Evolutionary conservation across 2,113 vertebrate species (phyloP).

Genomic region (Prolemur simus): DNA sequence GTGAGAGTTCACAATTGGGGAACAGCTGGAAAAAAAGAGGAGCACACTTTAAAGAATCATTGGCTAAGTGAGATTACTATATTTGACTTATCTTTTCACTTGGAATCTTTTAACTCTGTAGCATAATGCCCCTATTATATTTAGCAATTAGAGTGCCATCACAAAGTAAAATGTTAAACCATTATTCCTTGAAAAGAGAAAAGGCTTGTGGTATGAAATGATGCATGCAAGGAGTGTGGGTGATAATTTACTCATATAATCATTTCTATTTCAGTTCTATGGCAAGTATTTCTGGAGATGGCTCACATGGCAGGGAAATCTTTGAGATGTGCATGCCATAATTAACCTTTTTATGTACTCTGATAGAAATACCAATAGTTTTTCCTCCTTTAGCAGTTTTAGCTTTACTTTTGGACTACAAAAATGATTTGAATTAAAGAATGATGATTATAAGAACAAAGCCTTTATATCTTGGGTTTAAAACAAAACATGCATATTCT

Average conservation of each 20-base stretch:
- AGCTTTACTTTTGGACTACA: slow-evolving; percentile 48
- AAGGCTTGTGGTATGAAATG: slow-evolving; percentile 69
- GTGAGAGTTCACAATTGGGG: slow-evolving; percentile 1
- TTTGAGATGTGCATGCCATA: slow-evolving; percentile 63
- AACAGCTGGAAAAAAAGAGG: neutral
- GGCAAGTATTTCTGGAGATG: slow-evolving; percentile 76
- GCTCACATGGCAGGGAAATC: slow-evolving; percentile 66
- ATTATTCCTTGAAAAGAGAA: slow-evolving; percentile 77
- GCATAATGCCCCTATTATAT: slow-evolving; percentile 79
- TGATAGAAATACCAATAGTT: slow-evolving; percentile 64
- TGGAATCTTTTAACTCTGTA: slow-evolving; percentile 73
- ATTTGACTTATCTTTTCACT: slow-evolving; percentile 77
- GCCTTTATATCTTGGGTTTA: slow-evolving; percentile 18
- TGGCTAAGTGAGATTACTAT: slow-evolving; percentile 61
- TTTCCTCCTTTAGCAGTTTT: slow-evolving; percentile 46
- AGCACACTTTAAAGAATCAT: slow-evolving; percentile 30
- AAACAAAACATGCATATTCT: slow-evolving; percentile 40
- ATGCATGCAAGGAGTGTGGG: slow-evolving; percentile 73
- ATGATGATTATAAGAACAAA: slow-evolving; percentile 8
- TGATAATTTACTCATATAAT: slow-evolving; percentile 77
- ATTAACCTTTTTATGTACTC: slow-evolving; percentile 72
- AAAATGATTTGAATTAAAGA: slow-evolving; percentile 55
- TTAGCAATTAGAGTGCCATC: slow-evolving; percentile 77
- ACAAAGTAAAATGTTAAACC: slow-evolving; percentile 75
- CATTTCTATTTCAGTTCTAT: slow-evolving; percentile 78